Evolutionary conservation across 2,113 vertebrate species (phyloP), one percentile per base, ranked within the genome.

Genomic region (Cyprinus carpio): DNA sequence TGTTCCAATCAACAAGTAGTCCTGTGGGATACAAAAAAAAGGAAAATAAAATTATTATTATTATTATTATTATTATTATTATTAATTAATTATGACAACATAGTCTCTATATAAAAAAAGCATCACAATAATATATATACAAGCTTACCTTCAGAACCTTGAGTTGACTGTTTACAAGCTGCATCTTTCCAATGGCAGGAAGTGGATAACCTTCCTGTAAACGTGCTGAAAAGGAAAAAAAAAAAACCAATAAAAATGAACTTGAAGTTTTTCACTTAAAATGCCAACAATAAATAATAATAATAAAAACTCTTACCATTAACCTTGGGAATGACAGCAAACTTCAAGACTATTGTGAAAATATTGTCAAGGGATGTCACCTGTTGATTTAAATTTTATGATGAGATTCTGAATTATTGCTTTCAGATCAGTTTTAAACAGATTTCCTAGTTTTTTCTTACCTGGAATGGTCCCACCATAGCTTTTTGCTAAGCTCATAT

Each of bases 381-480:
- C 95, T 95, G 91, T 40, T 71, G 60, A 49, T 7, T 16, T 2
- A 29, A 29, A 56, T 23, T 43, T 71, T 23, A 67, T 16, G 60
- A 2, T 64, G 8, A 87, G 20, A 84, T 76, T 23, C 9, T 31
- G 49, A 77, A 54, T 56, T 4, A 56, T 23, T 25, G 64, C 16
- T 64, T 71, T 31, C 29, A 49, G 8, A 58, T 18, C 37, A 46
- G 23, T 72, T 31, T 23, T 13, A 4, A 8, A 37, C 4, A 78
- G 74, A 31, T n/a, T 2, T 34, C 13, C 43, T 67, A 65, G 23
- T 60, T 49, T 85, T 29, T 18, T 46, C 87, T 88, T 87, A 95
- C 95, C 93, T 91, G 82, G 87, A 95, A 95, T 0, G 90, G 87
- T 80, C 95, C 94, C n/a, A 95, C 93, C 93, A 8, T 93, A 75